Conservation (phyloP, 2,797 vertebrate species). For the Ataeniobius toweri region DNA sequence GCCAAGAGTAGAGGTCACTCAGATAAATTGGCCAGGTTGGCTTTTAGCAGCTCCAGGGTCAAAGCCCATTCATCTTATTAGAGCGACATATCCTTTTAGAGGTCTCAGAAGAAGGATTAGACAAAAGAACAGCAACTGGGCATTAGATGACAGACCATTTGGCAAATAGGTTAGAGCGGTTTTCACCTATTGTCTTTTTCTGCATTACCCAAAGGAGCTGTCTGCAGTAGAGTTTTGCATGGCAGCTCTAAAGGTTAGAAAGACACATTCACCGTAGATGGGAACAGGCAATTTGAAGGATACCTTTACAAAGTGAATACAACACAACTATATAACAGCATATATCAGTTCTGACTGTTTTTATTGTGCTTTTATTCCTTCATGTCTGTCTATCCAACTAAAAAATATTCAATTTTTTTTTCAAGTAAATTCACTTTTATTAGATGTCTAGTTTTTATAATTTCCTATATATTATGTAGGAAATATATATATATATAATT, state of each 20-base stretch:
- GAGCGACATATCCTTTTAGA: constrained; percentile 89
- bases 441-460: not conserved
- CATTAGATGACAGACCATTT: constrained; percentile 77
- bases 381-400: not conserved
- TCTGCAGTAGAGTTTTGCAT: constrained; percentile 57
- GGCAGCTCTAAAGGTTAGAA: constrained; percentile 57
- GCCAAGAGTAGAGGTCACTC: constrained; percentile 80
- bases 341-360: constrained; percentile 10
- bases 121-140: constrained; percentile 81
- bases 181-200: constrained; percentile 74
- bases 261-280: constrained; percentile 22
- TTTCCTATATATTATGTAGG: not conserved
- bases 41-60: constrained; percentile 93
- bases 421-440: constrained; percentile 4
- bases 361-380: constrained; percentile 16
- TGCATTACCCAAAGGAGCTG: constrained; percentile 57
- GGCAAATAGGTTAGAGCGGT: constrained; percentile 78
- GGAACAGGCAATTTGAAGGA: constrained; percentile 24
- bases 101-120: constrained; percentile 90
- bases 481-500: no score
- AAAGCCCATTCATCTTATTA: constrained; percentile 94
- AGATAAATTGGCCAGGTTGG: constrained; percentile 93
- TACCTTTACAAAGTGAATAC: constrained; percentile 30
- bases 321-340: constrained; percentile 19
- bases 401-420: constrained; percentile 2